These are phyloP conservation scores for Amia ocellicauda DNA, from an alignment of 2,113 vertebrate genomes.

Conservation along the genomic window DNA sequence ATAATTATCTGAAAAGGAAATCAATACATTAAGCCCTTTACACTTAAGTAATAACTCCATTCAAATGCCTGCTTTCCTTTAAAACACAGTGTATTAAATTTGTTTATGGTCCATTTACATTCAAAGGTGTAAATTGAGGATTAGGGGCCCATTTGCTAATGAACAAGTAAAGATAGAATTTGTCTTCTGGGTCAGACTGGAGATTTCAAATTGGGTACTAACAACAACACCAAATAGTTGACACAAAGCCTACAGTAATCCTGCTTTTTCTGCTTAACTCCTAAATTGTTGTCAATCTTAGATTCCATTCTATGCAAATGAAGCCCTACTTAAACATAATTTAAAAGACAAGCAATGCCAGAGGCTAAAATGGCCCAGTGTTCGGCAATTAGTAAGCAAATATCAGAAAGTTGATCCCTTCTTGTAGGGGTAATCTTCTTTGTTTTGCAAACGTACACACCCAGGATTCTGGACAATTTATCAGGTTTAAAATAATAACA, in stretches of 20 bases:
- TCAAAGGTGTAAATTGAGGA: conserved; percentile 54
- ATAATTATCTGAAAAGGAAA: conserved; percentile 37
- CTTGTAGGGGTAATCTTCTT: conserved; percentile 20
- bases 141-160: conserved; percentile 54
- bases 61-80: conserved; percentile 43
- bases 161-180: conserved; percentile 37
- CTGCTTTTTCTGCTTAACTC: conserved; percentile 46
- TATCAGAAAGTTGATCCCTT: conserved; percentile 5
- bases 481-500: conserved; percentile 2
- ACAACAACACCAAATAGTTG: conserved; percentile 42
- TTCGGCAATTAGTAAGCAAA: conserved; percentile 12
- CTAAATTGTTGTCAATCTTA: conserved; percentile 59
- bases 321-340: conserved; percentile 21
- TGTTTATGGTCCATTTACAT: conserved; percentile 67
- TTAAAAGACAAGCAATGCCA: neutral
- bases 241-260: conserved; percentile 49
- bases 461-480: conserved; percentile 10
- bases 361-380: conserved; percentile 25
- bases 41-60: conserved; percentile 52
- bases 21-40: conserved; percentile 47
- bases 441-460: conserved; percentile 7
- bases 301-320: conserved; percentile 44
- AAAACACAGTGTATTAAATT: conserved; percentile 64
- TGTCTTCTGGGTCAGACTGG: conserved; percentile 25
- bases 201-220: conserved; percentile 45